phyloP scores from a whole-genome alignment of 2,113 vertebrate genomes.

The Pluvialis apricaria region DNA sequence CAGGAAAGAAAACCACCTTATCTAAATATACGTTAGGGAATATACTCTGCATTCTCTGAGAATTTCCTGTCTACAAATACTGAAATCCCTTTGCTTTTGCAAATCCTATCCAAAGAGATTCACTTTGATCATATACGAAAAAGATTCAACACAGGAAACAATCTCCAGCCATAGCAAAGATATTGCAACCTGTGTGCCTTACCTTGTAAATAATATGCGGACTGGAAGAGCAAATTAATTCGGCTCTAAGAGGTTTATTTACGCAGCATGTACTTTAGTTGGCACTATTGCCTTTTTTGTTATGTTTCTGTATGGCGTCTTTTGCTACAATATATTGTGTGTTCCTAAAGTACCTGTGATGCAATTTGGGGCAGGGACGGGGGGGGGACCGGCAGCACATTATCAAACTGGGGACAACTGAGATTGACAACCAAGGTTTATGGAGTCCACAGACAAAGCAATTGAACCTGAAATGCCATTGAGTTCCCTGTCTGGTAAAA shows the following conservation, averaged over 20 bases:
- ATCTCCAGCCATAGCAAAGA: neutral
- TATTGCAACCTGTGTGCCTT: neutral
- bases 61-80: neutral
- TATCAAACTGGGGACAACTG: neutral
- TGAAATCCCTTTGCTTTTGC: neutral
- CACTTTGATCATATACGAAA: neutral
- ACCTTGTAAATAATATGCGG: neutral
- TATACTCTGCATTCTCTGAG: neutral
- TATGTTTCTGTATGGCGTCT: neutral
- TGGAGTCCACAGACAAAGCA: neutral
- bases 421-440: neutral
- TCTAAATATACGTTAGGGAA: neutral
- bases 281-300: neutral
- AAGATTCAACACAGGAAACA: neutral
- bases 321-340: neutral
- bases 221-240: neutral
- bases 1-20: neutral
- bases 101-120: neutral
- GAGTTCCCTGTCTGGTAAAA: neutral
- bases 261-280: neutral
- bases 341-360: neutral
- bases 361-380: neutral
- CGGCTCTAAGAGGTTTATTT: neutral
- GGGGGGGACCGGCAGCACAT: accelerated
- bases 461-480: neutral